Evolutionary conservation across 1,140 invertebrate species (phyloP).

Genomic region (Drosophila burlai): DNA sequence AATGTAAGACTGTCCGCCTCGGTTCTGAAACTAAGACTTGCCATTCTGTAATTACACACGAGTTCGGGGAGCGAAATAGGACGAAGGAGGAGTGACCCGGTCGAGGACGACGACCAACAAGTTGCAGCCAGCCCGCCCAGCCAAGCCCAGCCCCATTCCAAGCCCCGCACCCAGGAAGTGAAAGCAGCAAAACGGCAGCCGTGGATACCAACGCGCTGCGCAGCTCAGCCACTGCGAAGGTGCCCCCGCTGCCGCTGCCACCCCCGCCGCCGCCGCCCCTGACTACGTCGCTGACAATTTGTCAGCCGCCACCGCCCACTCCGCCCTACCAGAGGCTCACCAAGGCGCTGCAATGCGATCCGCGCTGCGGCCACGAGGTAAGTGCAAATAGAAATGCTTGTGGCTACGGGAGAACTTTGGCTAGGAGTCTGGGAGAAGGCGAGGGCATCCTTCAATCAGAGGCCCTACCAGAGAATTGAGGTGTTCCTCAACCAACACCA

Average conservation of each 20-base stretch:
- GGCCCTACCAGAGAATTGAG: neutral
- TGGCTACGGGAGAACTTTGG: neutral
- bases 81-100: slow-evolving; percentile 11
- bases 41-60: slow-evolving; percentile 54
- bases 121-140: slow-evolving; percentile 21
- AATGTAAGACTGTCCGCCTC: slow-evolving; percentile 48
- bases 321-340: slow-evolving; percentile 85
- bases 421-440: neutral
- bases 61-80: slow-evolving; percentile 14
- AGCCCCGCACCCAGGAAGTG: slow-evolving; percentile 37
- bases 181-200: slow-evolving; percentile 83
- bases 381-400: slow-evolving; percentile 47
- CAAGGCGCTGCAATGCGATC: slow-evolving; percentile 85
- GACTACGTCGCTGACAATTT: slow-evolving; percentile 72
- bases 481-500: neutral
- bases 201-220: slow-evolving; percentile 83
- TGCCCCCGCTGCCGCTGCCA: slow-evolving; percentile 45
- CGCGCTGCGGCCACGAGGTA: slow-evolving; percentile 85
- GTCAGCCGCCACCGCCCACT: slow-evolving; percentile 77
- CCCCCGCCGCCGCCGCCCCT: slow-evolving; percentile 34
- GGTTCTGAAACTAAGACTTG: slow-evolving; percentile 23
- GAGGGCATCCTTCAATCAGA: neutral
- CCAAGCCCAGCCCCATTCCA: neutral
- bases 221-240: slow-evolving; percentile 68
- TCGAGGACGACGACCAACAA: slow-evolving; percentile 48